Base-by-base conservation (phyloP, 2,888 invertebrate species). In the Entomobrya proxima region DNA sequence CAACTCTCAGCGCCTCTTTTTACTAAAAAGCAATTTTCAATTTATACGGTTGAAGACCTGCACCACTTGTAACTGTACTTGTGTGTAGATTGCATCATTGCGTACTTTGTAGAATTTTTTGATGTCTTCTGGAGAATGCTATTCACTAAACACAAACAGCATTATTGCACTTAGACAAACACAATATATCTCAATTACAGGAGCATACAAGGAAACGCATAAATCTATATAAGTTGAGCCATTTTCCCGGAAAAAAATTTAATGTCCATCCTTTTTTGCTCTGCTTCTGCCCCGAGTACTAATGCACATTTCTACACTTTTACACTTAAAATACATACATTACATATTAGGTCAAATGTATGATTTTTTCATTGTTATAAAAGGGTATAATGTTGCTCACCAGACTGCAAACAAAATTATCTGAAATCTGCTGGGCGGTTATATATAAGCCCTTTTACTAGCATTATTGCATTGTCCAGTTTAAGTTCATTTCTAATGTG, bases 111-210 rank as follows among this genome's bases (percentile, higher is more conserved):
- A 50, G 6, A 18, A 50, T 50, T 50, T n/a, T 64, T 64, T 64
- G 35, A 64, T 11, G 18, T 35, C 64, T 64, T 35, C 64, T n/a
- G n/a, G n/a, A n/a, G 18, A 50, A 18, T 18, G 18, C 18, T 18
- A 50, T n/a, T n/a, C 50, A n/a, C n/a, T n/a, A n/a, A n/a, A n/a
- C n/a, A n/a, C 61, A n/a, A 18, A 27, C 13, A 27, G 30, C 47
- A 47, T 40, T 47, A 47, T 72, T 40, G 47, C 21, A 47, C 72
- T 40, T 15, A 72, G 18, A 72, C 21, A 72, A 27, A 47, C n/a
- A 61, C 55, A 80, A 80, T 80, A 80, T 69, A 80, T 80, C 80
- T 80, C 80, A 80, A 80, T 80, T 80, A 80, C 55, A 55, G 50
- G 7, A 47, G 35, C 52, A 52, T 24, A 67, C 67, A 67, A 79